phyloP scores from a whole-genome alignment of 2,113 vertebrate genomes.

The Lipophrys pholis region DNA sequence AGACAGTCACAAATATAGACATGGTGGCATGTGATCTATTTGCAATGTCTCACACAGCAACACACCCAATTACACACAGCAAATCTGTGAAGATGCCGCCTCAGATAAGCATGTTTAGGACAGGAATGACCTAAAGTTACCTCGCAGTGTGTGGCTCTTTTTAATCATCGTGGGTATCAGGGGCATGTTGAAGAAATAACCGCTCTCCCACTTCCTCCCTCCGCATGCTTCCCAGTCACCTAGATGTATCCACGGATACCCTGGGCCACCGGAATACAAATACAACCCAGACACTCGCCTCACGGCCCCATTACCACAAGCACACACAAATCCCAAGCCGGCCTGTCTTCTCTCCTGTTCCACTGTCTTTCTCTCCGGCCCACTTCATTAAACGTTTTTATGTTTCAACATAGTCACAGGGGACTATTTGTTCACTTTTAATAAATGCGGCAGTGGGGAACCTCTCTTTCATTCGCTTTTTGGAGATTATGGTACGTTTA shows the following conservation, averaged over 20 bases:
- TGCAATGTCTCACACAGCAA: no score
- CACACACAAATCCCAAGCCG: constrained; percentile 42
- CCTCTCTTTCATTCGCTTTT: constrained; percentile 27
- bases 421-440: constrained; percentile 63
- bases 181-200: constrained; percentile 77
- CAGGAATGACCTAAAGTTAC: constrained; percentile 76
- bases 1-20: not conserved
- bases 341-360: constrained; percentile 59
- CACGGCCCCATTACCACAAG: constrained; percentile 57
- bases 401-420: constrained; percentile 85
- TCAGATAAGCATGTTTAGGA: constrained; percentile 35
- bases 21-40: no score
- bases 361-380: constrained; percentile 60
- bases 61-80: not conserved
- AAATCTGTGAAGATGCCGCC: constrained; percentile 2
- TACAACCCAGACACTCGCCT: constrained; percentile 78
- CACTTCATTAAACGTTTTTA: constrained; percentile 76
- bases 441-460: constrained; percentile 39
- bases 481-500: constrained; percentile 28
- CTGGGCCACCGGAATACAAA: constrained; percentile 88
- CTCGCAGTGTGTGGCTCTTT: constrained; percentile 63
- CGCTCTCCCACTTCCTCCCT: constrained; percentile 83
- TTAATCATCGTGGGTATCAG: constrained; percentile 79
- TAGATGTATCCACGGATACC: constrained; percentile 93
- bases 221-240: constrained; percentile 90